Conservation (phyloP, 2,797 vertebrate species). For the Poliocrania exsul region DNA sequence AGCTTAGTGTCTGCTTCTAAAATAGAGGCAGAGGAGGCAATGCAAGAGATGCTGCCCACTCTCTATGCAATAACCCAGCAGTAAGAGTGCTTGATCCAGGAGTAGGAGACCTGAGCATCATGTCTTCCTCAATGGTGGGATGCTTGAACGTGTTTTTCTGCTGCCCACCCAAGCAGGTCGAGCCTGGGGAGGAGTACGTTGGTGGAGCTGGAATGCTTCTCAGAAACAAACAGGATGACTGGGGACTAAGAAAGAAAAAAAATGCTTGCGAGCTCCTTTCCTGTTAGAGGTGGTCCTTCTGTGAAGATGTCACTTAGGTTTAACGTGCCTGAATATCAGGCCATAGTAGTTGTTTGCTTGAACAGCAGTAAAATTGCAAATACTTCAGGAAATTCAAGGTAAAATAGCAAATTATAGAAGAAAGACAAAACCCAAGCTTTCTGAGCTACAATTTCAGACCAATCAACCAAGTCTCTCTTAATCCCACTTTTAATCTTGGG, state of each 20-base stretch:
- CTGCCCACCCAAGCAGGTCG: background rate
- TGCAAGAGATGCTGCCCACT: background rate
- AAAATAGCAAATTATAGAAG: background rate
- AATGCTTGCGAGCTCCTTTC: background rate
- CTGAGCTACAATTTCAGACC: background rate
- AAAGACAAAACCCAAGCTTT: background rate
- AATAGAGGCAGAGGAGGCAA: background rate
- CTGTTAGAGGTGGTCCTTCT: background rate
- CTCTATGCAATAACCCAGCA: accelerated
- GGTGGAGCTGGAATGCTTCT: background rate
- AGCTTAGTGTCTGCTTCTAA: background rate
- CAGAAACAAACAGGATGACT: background rate
- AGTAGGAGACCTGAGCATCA: background rate
- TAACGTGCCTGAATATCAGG: background rate
- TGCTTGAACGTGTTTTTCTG: background rate
- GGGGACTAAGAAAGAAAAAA: background rate
- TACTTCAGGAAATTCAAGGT: background rate
- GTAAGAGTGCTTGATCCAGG: background rate
- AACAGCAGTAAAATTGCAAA: background rate
- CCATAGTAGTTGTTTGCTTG: background rate
- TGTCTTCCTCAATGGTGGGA: background rate
- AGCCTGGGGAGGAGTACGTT: background rate
- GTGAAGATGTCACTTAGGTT: background rate
- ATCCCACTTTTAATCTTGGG: background rate
- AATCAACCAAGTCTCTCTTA: background rate